Base-by-base conservation (phyloP, 2,888 invertebrate species). In the Ectemnius lituratus region DNA sequence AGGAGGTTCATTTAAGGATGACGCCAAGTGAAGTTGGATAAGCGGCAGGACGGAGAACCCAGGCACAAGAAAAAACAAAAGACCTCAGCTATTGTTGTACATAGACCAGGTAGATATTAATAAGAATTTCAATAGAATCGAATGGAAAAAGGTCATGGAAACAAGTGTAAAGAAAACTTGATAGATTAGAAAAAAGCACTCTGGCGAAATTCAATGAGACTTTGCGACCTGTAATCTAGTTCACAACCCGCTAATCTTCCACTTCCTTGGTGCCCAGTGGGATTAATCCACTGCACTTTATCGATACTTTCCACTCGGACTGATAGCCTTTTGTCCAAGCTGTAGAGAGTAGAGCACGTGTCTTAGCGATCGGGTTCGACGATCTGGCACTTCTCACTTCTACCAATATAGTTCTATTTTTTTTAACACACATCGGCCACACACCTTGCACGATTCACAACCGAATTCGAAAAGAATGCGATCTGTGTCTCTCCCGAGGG, bases 21-120 rank as follows among this genome's bases (percentile, higher is more conserved):
- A 6, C 8, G 13, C 6, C 18, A 49, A 49, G 0, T 11, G 16
- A 18, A 28, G 13, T n/a, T 47, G n/a, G 28, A 6, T 13, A n/a
- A 18, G n/a, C 13, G 49, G 18, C 11, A 37, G 46, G 46, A 23
- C 2, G 23, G 3, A 60, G 28, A 62, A 52, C 59, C 59, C 60
- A 67, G 73, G 72, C 72, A 73, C 66, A 67, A 71, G n/a, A n/a
- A n/a, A n/a, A n/a, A n/a, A n/a, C n/a, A n/a, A 65, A 52, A 67
- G 52, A 79, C 62, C 67, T 70, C 72, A 67, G 59, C 60, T 60
- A 58, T 73, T 62, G 75, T 73, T 82, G 79, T 82, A 82, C 56
- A 84, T 79, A 81, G 72, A 75, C 83, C 66, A 65, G 28, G 27
- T 52, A 14, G 13, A 52, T 27, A 23, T 23, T 23, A 23, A 23